Evolutionary conservation across 2,888 invertebrate species (phyloP).

Genomic region (Agriopis leucophaearia): DNA sequence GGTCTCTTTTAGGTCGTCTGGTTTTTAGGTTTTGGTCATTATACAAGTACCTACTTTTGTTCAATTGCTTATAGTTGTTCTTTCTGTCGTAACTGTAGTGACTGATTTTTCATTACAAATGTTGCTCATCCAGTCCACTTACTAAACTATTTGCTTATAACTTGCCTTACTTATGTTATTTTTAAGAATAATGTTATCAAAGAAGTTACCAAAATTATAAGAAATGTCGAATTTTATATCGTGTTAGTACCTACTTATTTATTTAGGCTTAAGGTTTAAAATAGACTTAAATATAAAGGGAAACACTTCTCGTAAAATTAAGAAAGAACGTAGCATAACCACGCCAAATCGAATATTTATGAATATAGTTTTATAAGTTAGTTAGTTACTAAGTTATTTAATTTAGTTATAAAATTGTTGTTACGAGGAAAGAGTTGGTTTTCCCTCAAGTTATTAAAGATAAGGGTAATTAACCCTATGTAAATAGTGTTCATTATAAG

Average conservation of each 20-base stretch:
- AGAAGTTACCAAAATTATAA: constrained; percentile 59
- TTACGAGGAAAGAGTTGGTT: background rate
- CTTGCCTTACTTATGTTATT: constrained; percentile 20
- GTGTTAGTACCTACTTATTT: constrained; percentile 9
- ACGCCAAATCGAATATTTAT: constrained; percentile 23
- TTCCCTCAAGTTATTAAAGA: background rate
- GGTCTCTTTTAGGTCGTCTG: no score
- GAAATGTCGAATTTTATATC: constrained; percentile 3
- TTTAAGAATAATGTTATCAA: constrained; percentile 20
- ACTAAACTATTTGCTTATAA: constrained; percentile 10
- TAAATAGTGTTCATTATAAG: background rate
- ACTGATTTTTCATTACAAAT: background rate
- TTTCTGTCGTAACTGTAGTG: no score
- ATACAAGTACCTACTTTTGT: no score
- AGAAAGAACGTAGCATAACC: background rate
- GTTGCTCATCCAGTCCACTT: constrained; percentile 16
- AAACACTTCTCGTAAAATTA: background rate
- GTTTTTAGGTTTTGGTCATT: no score
- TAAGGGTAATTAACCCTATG: background rate
- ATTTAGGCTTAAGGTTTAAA: background rate
- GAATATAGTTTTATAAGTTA: background rate
- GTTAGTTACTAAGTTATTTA: background rate
- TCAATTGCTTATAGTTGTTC: no score
- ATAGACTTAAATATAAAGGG: background rate
- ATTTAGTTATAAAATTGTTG: constrained; percentile 1